phyloP scores from a whole-genome alignment of 2,797 vertebrate genomes.

The Pitangus sulphuratus region DNA sequence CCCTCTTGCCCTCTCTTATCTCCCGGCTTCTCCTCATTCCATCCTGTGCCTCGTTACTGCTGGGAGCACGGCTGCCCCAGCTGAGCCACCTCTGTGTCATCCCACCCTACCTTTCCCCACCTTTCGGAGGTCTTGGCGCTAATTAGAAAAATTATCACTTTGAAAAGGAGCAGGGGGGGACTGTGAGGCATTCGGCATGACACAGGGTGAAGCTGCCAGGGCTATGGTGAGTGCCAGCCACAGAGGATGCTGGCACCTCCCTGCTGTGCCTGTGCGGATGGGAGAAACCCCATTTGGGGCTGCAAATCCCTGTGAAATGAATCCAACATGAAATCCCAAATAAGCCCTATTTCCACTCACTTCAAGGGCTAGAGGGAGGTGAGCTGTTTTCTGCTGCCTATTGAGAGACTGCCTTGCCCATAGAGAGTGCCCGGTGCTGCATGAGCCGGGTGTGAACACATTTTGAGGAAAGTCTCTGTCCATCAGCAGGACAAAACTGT shows the following conservation, averaged over 20 bases:
- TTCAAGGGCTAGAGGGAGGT: background rate
- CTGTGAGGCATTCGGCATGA: constrained; percentile 26
- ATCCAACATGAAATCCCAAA: background rate
- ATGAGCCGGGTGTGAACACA: rapidly evolving
- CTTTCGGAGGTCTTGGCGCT: constrained; percentile 12
- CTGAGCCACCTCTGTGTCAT: background rate
- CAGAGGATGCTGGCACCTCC: background rate
- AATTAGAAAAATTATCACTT: constrained; percentile 58
- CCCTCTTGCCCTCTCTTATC: constrained; percentile 74
- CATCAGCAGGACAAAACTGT: background rate
- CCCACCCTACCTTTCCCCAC: background rate
- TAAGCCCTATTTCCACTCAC: background rate
- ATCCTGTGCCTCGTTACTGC: background rate
- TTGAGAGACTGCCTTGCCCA: rapidly evolving
- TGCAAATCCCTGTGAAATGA: background rate
- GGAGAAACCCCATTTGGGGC: background rate
- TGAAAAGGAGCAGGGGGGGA: background rate
- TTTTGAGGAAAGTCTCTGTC: background rate
- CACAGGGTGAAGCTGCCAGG: background rate
- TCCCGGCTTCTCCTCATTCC: constrained; percentile 18
- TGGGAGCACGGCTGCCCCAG: background rate
- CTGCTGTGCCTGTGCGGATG: rapidly evolving
- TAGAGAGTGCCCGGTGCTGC: background rate
- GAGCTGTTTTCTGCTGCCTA: background rate
- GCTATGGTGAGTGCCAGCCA: background rate